phyloP scores from a whole-genome alignment of 2,113 vertebrate genomes.

The Corynorhinus townsendii region DNA sequence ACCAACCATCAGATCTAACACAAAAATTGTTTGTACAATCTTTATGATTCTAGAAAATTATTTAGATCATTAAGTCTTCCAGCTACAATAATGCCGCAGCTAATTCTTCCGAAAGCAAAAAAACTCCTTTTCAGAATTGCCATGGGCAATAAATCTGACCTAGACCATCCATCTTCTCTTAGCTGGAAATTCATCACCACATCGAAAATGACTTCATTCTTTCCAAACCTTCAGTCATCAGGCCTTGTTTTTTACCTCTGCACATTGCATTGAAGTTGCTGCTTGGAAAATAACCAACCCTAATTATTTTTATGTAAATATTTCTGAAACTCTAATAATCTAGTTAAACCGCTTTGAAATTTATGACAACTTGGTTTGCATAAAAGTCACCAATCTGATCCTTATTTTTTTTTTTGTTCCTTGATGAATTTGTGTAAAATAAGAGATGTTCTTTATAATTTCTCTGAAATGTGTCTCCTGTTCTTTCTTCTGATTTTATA shows the following conservation, averaged over 20 bases:
- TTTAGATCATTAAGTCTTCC: slow-evolving; percentile 20
- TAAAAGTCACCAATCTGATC: neutral
- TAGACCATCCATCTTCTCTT: neutral
- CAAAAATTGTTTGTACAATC: neutral
- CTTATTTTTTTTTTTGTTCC: neutral
- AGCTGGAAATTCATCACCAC: neutral
- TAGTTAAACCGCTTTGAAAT: neutral
- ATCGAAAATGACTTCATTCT: neutral
- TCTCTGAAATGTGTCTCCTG: neutral
- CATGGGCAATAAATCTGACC: neutral
- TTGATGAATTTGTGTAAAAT: neutral
- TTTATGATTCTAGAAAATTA: slow-evolving; percentile 17
- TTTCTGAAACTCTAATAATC: neutral
- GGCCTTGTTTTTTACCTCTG: neutral
- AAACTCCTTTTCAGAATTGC: neutral
- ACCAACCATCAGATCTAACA: neutral
- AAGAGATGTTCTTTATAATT: slow-evolving; percentile 18
- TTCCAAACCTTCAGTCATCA: neutral
- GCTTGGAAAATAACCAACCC: neutral
- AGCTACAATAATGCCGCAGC: neutral
- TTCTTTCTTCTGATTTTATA: neutral
- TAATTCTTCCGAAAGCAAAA: neutral
- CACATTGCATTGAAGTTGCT: slow-evolving; percentile 15
- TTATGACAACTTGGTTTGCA: neutral
- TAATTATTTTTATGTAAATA: neutral